These are phyloP conservation scores for Phymatocera aterrima DNA, from an alignment of 2,888 invertebrate genomes.

Conservation along the genomic window DNA sequence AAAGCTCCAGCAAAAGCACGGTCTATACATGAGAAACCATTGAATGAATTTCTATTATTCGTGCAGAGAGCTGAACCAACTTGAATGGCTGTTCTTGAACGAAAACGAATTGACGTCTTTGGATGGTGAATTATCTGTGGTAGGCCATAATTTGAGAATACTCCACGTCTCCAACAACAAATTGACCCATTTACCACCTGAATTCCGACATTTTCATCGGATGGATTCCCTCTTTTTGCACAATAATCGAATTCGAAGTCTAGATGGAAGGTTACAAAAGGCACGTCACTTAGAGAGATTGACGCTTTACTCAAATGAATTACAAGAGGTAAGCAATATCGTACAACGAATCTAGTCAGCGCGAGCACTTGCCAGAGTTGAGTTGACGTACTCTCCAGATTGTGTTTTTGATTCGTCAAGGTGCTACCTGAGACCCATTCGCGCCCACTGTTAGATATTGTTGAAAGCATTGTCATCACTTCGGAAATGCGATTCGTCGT, in stretches of 20 bases:
- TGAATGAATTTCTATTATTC: constrained; percentile 40
- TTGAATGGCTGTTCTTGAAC: constrained; percentile 89
- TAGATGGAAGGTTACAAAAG: constrained; percentile 85
- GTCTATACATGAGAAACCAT: background rate
- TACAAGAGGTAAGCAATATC: constrained; percentile 80
- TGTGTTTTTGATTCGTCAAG: too few relatives aligned
- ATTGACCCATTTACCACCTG: constrained; percentile 83
- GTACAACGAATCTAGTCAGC: background rate
- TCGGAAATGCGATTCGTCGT: too few relatives aligned
- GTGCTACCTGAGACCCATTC: background rate
- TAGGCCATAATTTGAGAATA: constrained; percentile 81
- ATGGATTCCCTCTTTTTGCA: constrained; percentile 85
- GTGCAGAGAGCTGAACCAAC: constrained; percentile 79
- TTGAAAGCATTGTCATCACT: too few relatives aligned
- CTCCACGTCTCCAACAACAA: constrained; percentile 87
- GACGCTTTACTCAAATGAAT: constrained; percentile 84
- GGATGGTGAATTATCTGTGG: constrained; percentile 86
- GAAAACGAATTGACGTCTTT: constrained; percentile 85
- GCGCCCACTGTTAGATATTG: too few relatives aligned
- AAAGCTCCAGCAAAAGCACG: background rate
- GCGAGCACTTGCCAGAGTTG: background rate
- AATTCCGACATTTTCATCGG: constrained; percentile 82
- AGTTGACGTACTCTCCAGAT: background rate
- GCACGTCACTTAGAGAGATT: constrained; percentile 81
- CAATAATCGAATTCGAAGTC: constrained; percentile 82